Evolutionary conservation across 2,888 invertebrate genomes (phyloP), one percentile per base, ranked within the genome.

Genomic region (Nemotelus pantherinus): DNA sequence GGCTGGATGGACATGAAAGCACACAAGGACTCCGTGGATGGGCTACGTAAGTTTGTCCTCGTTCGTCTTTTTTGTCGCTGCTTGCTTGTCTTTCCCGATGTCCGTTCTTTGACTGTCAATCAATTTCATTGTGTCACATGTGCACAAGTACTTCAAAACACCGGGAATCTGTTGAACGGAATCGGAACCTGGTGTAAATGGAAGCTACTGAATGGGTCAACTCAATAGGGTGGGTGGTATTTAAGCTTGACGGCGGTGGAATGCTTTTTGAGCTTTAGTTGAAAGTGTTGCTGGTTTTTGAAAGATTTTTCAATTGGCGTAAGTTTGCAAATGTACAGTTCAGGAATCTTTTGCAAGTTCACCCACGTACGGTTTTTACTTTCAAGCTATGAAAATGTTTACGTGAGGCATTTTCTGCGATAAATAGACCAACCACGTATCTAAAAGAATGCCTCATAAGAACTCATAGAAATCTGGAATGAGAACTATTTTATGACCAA

Each of bases 91-190:
- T 9, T 1, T 10, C 53, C 10, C 53, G 6, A 9, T 53, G 53
- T 7, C 43, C 41, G 63, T 63, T 25, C 43, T 74, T 48, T 63
- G 47, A 47, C 74, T 74, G 74, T 74, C 74, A 74, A 74, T 74
- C 74, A 74, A 50, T 60, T 74, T 48, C 74, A 74, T 74, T 74
- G 74, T 74, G 60, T 60, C 60, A 57, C 72, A 47, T 72, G 60
- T 50, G 43, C 39, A 39, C 39, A 9, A 7, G 10, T 57, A 10
- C 71, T 45, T 72, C 41, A 63, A 74, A 41, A 50, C n/a, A 41
- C 48, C 25, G 45, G 60, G 60, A 72, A 63, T 47, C 48, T 48
- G 68, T 39, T 74, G 60, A 63, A 74, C 6, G 44, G 48, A 10
- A 63, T 41, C 48, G 60, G 74, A 60, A 63, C 50, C 43, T 63